phyloP scores from a whole-genome alignment of 2,113 vertebrate genomes.

The Machaerirhynchus nigripectus region DNA sequence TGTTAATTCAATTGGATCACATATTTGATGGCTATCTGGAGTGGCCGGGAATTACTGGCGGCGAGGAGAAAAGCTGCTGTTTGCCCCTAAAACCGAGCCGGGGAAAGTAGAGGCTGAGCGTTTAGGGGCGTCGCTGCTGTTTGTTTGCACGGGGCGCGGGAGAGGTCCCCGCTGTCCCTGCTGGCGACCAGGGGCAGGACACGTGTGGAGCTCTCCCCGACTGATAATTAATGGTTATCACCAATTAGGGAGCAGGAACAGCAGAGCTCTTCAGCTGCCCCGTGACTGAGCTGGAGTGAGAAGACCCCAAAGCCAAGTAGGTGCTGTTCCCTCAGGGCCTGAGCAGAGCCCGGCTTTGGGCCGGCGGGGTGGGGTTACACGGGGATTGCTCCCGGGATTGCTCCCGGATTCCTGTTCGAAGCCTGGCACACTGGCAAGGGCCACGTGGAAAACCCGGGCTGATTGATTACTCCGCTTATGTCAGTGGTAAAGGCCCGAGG shows the following conservation, averaged over 20 bases:
- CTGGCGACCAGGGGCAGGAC: neutral
- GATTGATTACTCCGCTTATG: neutral
- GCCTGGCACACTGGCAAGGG: rapidly evolving
- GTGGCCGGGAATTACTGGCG: neutral
- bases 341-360: neutral
- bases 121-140: neutral
- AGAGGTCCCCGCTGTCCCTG: neutral
- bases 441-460: neutral
- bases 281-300: neutral
- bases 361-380: neutral
- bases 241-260: neutral
- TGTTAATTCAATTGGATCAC: neutral
- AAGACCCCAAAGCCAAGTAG: neutral
- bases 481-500: neutral
- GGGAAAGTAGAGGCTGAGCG: neutral
- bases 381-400: no score
- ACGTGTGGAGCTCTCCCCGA: rapidly evolving
- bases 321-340: neutral
- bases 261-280: neutral
- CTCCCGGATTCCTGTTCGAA: neutral
- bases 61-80: neutral
- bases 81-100: neutral
- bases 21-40: neutral
- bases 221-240: neutral
- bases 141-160: rapidly evolving